Conservation (phyloP, 2,888 invertebrate genomes). For the Geophilus truncorum region DNA sequence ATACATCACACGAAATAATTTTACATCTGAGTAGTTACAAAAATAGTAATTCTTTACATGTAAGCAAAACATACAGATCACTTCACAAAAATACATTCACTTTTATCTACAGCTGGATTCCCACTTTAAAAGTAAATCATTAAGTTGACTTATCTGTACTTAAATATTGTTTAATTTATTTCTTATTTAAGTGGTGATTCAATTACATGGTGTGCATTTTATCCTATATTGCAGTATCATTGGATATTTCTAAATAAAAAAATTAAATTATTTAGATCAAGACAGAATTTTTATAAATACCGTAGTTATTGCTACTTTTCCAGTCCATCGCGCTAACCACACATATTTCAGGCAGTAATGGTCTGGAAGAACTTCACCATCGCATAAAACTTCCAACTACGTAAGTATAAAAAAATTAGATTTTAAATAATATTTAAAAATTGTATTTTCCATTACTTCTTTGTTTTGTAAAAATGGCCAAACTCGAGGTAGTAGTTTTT, state of each 20-base stretch:
- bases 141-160: background rate
- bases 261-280: background rate
- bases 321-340: constrained; percentile 34
- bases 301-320: constrained; percentile 27
- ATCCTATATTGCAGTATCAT: constrained; percentile 28
- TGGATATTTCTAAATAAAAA: background rate
- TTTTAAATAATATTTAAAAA: background rate
- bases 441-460: background rate
- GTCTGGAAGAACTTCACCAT: constrained; percentile 34
- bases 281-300: no score
- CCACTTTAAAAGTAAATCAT: background rate
- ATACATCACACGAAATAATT: background rate
- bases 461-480: constrained; percentile 30
- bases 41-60: background rate
- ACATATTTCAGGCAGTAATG: constrained; percentile 34
- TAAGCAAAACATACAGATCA: background rate
- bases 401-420: background rate
- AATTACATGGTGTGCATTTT: background rate
- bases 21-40: background rate
- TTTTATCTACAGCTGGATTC: background rate
- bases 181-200: background rate
- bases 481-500: constrained; percentile 81
- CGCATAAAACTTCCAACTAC: constrained; percentile 34
- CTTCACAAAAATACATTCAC: background rate
- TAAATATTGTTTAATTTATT: background rate